Evolutionary conservation across 1,140 invertebrate species (phyloP), one percentile per base, ranked within the genome.

Genomic region (Drosophila prosaltans): DNA sequence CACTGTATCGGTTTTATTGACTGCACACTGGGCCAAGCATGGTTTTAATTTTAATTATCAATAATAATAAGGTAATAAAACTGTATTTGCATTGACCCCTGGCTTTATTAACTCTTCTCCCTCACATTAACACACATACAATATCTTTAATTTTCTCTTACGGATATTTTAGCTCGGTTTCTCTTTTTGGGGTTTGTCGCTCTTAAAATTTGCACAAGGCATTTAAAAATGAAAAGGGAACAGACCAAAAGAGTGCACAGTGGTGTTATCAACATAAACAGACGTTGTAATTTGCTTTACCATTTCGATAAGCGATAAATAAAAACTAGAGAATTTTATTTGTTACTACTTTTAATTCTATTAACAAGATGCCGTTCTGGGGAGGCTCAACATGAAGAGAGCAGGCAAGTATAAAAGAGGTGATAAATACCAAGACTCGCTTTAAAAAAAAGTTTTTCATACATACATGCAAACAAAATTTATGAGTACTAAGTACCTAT

Each of bases 31-130:
- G 39, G 26, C 24, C 28, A n/a, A 63, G 16, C 32, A 45, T 40
- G 40, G 55, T 43, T 32, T 40, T 40, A 32, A 58, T 41, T 57
- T 74, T 68, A 73, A 72, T 74, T 74, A 74, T 74, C 57, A 66
- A 74, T 51, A 51, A 51, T 11, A 51, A 51, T 73, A 74, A 60
- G 61, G 73, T 74, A 74, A 74, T 74, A 66, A 66, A 67, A 57
- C 41, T 54, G 28, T 63, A 61, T 60, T 63, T 72, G 58, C 30
- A 9, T 21, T 51, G 41, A 26, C 32, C 64, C 24, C 32, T 26
- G 9, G 40, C 39, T 21, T 32, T 32, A 51, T 51, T 26, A 51
- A 51, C 63, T 70, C 57, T 43, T 60, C 58, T 40, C 58, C 24
- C 58, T 60, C 36, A 40, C 58, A 36, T 40, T 36, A 9, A 40